Evolutionary conservation across 2,797 vertebrate genomes (phyloP).

Genomic region (Mus minutoides): DNA sequence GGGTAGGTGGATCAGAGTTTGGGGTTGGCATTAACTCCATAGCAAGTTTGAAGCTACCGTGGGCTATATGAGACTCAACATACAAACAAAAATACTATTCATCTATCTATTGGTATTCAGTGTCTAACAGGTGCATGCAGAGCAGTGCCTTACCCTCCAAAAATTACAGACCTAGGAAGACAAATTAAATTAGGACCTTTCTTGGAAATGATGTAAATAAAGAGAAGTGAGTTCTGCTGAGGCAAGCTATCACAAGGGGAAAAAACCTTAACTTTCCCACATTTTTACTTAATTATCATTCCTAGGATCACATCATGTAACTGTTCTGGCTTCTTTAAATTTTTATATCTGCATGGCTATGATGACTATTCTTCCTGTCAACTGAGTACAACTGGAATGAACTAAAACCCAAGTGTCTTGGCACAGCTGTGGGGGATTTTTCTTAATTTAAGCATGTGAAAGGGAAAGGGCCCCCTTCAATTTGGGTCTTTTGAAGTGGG

Average conservation of each 20-base stretch:
- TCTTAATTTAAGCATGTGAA: background rate
- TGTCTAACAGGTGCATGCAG: background rate
- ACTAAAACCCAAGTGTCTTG: background rate
- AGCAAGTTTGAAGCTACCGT: background rate
- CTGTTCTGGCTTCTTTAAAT: conserved; percentile 61
- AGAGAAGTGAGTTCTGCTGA: conserved; percentile 19
- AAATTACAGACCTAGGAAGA: conserved; percentile 11
- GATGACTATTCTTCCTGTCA: background rate
- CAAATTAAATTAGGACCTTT: background rate
- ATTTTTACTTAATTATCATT: conserved; percentile 49
- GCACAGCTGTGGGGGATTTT: no score
- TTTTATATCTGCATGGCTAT: conserved; percentile 55
- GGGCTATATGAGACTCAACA: background rate
- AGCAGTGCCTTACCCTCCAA: background rate
- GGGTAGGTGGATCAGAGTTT: background rate
- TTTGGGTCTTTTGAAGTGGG: background rate
- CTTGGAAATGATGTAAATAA: background rate
- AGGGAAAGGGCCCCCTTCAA: background rate
- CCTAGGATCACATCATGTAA: conserved; percentile 58
- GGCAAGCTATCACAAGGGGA: background rate
- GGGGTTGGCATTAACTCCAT: background rate
- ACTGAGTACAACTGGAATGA: background rate
- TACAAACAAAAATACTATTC: background rate
- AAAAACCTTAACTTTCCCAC: background rate
- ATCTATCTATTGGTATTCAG: background rate